These are phyloP conservation scores for Pollenia amentaria DNA, from an alignment of 2,888 invertebrate genomes.

Conservation along the genomic window DNA sequence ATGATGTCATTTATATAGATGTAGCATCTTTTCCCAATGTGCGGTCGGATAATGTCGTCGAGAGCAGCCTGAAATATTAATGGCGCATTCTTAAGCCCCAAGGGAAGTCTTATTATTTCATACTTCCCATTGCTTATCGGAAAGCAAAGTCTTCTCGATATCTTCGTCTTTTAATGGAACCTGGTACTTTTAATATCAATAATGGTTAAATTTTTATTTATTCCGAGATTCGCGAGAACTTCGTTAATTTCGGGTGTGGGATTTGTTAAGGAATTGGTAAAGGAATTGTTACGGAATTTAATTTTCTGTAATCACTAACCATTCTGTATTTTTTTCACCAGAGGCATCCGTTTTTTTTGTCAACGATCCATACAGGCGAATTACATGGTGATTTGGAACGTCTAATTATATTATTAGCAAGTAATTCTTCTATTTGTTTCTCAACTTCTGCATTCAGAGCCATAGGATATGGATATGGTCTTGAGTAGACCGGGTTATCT, in stretches of 20 bases:
- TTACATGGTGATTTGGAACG: conserved; percentile 40
- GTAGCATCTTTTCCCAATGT: conserved; percentile 47
- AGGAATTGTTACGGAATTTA: no score
- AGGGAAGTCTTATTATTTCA: conserved; percentile 46
- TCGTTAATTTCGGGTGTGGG: neutral
- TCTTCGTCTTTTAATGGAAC: conserved; percentile 61
- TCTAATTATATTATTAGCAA: conserved; percentile 11
- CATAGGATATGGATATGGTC: conserved; percentile 18
- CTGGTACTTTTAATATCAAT: conserved; percentile 49
- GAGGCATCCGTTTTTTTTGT: conserved; percentile 3
- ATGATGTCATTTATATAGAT: conserved; percentile 61
- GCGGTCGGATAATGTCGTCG: conserved; percentile 52
- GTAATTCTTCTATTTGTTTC: conserved; percentile 23
- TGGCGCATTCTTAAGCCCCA: conserved; percentile 57
- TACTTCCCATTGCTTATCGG: conserved; percentile 39
- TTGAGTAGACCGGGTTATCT: conserved; percentile 20
- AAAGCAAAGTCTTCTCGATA: conserved; percentile 58
- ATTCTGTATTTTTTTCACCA: conserved; percentile 18
- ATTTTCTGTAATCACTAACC: conserved; percentile 24
- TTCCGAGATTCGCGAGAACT: neutral
- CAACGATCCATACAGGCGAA: conserved; percentile 27
- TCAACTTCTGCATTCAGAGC: conserved; percentile 37
- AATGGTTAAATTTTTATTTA: neutral
- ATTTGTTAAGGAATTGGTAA: no score
- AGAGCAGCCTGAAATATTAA: conserved; percentile 57